Percentiles rank a stretch among this genome's conserved stretches.
Evolutionary conservation across 1,140 invertebrate genomes (phyloP).

Genomic region (Acromyrmex echinatior): DNA sequence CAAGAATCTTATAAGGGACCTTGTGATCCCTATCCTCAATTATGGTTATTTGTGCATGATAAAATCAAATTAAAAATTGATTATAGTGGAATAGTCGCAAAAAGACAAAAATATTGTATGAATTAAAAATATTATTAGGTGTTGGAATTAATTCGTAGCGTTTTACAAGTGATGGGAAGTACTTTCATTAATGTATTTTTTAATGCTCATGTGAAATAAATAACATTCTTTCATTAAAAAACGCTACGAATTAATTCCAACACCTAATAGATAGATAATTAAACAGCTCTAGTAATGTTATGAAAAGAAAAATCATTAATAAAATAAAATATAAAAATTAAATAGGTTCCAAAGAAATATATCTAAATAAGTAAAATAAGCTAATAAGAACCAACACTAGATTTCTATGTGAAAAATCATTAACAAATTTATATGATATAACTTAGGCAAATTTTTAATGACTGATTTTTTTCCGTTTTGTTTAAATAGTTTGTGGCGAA

Average conservation of each 20-base stretch:
- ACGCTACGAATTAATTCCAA: too few relatives aligned
- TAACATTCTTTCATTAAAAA: too few relatives aligned
- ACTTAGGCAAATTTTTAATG: not conserved
- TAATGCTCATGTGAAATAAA: too few relatives aligned
- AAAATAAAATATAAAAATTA: too few relatives aligned
- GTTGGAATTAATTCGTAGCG: too few relatives aligned
- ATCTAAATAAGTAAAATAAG: too few relatives aligned
- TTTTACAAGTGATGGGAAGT: too few relatives aligned
- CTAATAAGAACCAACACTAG: too few relatives aligned
- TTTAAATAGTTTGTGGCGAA: not conserved
- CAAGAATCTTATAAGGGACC: not conserved
- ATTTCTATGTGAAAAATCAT: not conserved
- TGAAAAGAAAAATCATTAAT: not conserved
- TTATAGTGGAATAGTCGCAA: not conserved
- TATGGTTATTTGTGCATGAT: not conserved
- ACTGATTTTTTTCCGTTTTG: not conserved
- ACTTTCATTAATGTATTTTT: too few relatives aligned
- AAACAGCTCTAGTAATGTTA: not conserved
- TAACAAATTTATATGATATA: not conserved
- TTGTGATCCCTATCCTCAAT: not conserved
- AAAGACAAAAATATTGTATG: not conserved
- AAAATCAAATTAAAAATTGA: conserved; percentile 1
- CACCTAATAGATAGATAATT: not conserved
- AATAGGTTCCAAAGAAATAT: too few relatives aligned
- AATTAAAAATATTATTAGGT: not conserved